Conservation (phyloP, 1,140 invertebrate genomes). For the Diachasmimorpha longicaudata region DNA sequence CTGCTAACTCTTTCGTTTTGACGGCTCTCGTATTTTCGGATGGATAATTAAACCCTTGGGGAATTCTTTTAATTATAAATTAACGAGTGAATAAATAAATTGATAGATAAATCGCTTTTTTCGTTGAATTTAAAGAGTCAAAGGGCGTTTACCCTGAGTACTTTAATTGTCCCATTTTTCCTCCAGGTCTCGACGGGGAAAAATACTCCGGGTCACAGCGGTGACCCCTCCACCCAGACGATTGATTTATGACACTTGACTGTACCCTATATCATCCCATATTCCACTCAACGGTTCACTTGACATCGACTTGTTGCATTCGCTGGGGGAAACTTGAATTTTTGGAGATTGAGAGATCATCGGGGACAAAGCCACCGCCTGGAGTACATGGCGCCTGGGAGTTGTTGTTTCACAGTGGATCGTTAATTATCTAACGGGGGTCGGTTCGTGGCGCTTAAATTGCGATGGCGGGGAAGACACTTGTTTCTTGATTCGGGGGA, state of each 20-base stretch:
- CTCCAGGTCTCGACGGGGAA: not conserved
- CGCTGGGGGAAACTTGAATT: too few species aligned
- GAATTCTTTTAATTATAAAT: too few species aligned
- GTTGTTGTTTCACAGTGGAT: slow-evolving; percentile 23
- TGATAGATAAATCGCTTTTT: too few species aligned
- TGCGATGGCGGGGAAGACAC: slow-evolving; percentile 6
- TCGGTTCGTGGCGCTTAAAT: slow-evolving; percentile 36
- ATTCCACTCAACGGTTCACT: not conserved
- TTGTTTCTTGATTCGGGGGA: slow-evolving; percentile 6
- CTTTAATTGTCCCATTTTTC: not conserved
- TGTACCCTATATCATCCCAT: not conserved
- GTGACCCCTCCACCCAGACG: not conserved
- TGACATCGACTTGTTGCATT: not conserved
- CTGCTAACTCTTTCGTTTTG: not conserved
- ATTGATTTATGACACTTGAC: not conserved
- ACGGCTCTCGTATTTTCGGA: not conserved
- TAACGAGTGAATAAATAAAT: too few species aligned
- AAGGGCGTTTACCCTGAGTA: not conserved
- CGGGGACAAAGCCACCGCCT: not conserved
- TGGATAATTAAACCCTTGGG: not conserved
- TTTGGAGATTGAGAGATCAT: not conserved
- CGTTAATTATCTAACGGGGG: slow-evolving; percentile 22
- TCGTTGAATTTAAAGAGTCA: too few species aligned
- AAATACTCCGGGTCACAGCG: not conserved
- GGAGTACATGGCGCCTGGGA: not conserved